Conservation (phyloP, 2,797 vertebrate species). For the Parauchenoglanis ngamensis region DNA sequence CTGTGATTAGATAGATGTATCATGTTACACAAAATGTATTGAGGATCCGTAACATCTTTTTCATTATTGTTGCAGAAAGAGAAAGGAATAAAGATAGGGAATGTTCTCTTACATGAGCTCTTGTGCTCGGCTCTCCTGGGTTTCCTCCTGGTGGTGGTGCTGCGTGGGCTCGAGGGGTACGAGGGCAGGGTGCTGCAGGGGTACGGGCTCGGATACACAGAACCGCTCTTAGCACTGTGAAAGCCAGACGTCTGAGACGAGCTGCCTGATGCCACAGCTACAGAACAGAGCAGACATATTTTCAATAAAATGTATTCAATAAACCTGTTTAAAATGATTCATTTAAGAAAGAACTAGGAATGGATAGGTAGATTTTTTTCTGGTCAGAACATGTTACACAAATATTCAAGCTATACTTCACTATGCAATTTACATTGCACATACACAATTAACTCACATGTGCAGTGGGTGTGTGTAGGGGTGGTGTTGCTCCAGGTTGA, state of each 20-base stretch:
- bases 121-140: slow-evolving; percentile 90
- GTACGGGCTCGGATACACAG: slow-evolving; percentile 44
- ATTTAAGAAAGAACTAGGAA: slow-evolving; percentile 29
- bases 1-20: background rate
- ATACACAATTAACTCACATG: slow-evolving; percentile 47
- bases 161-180: slow-evolving; percentile 87
- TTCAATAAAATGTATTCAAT: background rate
- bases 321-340: background rate
- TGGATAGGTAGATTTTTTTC: no score
- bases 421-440: background rate
- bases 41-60: background rate
- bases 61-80: background rate
- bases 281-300: background rate
- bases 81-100: background rate
- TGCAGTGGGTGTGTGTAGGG: slow-evolving; percentile 71
- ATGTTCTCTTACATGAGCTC: slow-evolving; percentile 84
- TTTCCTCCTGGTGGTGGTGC: slow-evolving; percentile 81
- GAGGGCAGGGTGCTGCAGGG: slow-evolving; percentile 82
- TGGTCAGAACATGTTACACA: background rate
- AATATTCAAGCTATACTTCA: background rate
- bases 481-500: slow-evolving; percentile 84
- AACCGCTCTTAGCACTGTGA: slow-evolving; percentile 79
- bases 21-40: no score
- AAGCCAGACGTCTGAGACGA: slow-evolving; percentile 85
- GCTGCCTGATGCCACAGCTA: slow-evolving; percentile 87